A percentile compares a stretch with the other conserved stretches of the same genome.
phyloP scores from a whole-genome alignment of 2,797 vertebrate genomes.

The Alfaro cultratus region DNA sequence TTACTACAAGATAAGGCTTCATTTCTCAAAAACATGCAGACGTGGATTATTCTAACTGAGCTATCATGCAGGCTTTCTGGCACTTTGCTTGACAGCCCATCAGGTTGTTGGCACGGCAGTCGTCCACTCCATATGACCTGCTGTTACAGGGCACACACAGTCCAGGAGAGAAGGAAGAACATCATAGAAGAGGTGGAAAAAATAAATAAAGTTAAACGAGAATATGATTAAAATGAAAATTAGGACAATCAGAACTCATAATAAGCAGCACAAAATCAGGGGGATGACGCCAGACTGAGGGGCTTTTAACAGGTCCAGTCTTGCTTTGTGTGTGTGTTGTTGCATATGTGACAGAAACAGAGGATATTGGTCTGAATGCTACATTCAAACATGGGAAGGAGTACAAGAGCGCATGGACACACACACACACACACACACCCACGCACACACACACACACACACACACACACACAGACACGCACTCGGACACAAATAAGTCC shows the following conservation, averaged over 20 bases:
- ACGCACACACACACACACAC: constrained; percentile 6
- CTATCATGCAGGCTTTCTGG: constrained; percentile 25
- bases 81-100: constrained; percentile 41
- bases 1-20: constrained; percentile 47
- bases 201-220: constrained; percentile 21
- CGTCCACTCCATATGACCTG: constrained; percentile 28
- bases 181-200: constrained; percentile 28
- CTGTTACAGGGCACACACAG: constrained; percentile 20
- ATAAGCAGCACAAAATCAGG: constrained; percentile 42
- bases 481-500: constrained; percentile 41
- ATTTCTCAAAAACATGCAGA: constrained; percentile 45
- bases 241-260: constrained; percentile 9
- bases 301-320: constrained; percentile 57
- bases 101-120: constrained; percentile 39
- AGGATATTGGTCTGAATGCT: constrained; percentile 16
- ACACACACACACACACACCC: constrained; percentile 11
- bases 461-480: constrained; percentile 8
- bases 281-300: constrained; percentile 61
- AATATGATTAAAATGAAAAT: constrained; percentile 19
- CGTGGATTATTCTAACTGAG: constrained; percentile 48
- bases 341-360: constrained; percentile 10
- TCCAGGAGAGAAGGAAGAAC: constrained; percentile 12
- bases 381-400: constrained; percentile 41
- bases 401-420: constrained; percentile 25
- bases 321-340: constrained; percentile 11